A percentile compares a stretch with the other conserved stretches of the same genome.
These are phyloP conservation scores for Dimorphilus gyrociliatus DNA, from an alignment of 2,888 invertebrate species.

Conservation along the genomic window DNA sequence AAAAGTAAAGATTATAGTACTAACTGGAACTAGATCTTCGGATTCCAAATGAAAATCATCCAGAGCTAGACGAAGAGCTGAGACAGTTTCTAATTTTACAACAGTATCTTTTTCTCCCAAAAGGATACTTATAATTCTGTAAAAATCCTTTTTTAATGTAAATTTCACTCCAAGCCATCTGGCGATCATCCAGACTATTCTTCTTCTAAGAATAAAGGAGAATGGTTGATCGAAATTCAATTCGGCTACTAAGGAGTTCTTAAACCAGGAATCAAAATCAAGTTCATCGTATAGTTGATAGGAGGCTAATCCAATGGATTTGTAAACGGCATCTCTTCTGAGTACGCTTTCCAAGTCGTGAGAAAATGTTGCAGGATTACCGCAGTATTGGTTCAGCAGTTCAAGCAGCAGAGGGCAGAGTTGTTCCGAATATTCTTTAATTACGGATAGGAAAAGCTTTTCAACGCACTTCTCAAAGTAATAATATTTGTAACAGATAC, in stretches of 20 bases:
- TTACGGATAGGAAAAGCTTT: constrained; percentile 62
- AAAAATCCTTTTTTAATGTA: no score
- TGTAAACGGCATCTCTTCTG: constrained; percentile 79
- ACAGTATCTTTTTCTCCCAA: no score
- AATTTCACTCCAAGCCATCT: constrained; percentile 58
- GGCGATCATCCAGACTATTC: constrained; percentile 44
- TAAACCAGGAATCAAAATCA: constrained; percentile 83
- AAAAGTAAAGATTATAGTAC: constrained; percentile 11
- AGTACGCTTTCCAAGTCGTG: constrained; percentile 62
- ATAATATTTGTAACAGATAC: constrained; percentile 3
- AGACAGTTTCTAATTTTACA: no score
- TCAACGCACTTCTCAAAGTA: constrained; percentile 63
- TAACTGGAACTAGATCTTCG: constrained; percentile 59
- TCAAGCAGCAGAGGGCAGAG: constrained; percentile 56
- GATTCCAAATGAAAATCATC: constrained; percentile 82
- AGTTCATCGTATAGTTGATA: constrained; percentile 81
- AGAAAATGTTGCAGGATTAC: no score
- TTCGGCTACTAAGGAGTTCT: constrained; percentile 60
- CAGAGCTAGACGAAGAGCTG: constrained; percentile 45
- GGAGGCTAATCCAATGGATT: constrained; percentile 70
- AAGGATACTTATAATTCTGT: no score
- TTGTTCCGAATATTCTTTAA: constrained; percentile 57
- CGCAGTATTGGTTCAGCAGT: constrained; percentile 45
- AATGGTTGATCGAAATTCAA: constrained; percentile 63
- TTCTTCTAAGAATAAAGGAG: no score